phyloP scores from a whole-genome alignment of 2,888 invertebrate species.

The Mythimna ferrago region DNA sequence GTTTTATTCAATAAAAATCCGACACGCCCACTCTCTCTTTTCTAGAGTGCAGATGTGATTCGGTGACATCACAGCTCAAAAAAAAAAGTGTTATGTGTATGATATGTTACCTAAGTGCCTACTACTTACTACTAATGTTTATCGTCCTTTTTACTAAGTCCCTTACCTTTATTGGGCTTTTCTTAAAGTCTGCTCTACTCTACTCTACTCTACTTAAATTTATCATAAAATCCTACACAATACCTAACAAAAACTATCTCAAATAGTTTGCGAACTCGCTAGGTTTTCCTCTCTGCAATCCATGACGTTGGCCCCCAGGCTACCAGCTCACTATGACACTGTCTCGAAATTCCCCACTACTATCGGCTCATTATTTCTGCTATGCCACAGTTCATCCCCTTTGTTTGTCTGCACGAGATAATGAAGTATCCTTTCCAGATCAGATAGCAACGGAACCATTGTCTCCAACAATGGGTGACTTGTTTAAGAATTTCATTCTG shows the following conservation, averaged over 20 bases:
- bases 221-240: background rate
- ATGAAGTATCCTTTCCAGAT: constrained; percentile 69
- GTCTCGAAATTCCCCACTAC: constrained; percentile 53
- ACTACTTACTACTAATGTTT: no score
- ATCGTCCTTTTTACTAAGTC: no score
- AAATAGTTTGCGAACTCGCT: background rate
- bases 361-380: constrained; percentile 70
- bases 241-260: background rate
- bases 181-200: no score
- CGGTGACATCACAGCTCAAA: no score
- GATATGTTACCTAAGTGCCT: no score
- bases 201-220: no score
- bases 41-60: no score
- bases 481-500: constrained; percentile 66
- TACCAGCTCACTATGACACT: constrained; percentile 25
- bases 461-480: constrained; percentile 63
- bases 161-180: no score
- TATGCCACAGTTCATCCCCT: constrained; percentile 57
- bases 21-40: no score
- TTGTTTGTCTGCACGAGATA: constrained; percentile 68
- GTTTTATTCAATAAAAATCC: no score
- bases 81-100: no score
- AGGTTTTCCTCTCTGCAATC: background rate
- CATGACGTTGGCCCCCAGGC: constrained; percentile 27
- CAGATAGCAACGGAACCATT: constrained; percentile 68